phyloP scores from a whole-genome alignment of 30 jellyfish, hydroid and myxozoan genomes.

The Rhopilema esculentum region DNA sequence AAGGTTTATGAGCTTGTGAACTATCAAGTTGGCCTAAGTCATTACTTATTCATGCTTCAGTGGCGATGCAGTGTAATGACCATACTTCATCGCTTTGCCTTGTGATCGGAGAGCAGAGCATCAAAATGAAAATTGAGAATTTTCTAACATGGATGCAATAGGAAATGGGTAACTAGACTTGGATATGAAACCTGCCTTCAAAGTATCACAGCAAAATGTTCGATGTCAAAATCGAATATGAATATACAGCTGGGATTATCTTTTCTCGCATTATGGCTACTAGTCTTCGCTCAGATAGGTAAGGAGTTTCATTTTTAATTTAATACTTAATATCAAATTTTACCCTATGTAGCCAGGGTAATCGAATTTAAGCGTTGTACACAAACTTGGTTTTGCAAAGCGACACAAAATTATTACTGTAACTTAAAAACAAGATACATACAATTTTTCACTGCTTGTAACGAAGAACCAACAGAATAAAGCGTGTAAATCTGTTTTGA shows the following conservation, averaged over 20 bases:
- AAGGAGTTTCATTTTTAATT: no score
- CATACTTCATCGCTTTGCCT: conserved; percentile 26
- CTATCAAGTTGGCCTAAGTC: conserved; percentile 49
- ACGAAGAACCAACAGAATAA: no score
- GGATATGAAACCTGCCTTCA: not conserved
- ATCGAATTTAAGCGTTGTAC: no score
- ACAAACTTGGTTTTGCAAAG: no score
- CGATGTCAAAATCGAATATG: conserved; percentile 42
- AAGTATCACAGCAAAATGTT: conserved; percentile 33
- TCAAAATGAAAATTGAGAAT: not conserved
- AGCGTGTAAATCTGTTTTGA: no score
- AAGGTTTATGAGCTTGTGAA: conserved; percentile 70
- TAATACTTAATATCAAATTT: no score
- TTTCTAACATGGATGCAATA: not conserved
- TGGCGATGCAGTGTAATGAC: not conserved
- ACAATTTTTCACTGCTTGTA: no score
- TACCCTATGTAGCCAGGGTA: no score
- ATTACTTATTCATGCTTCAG: conserved; percentile 37
- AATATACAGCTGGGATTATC: not conserved
- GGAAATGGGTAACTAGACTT: not conserved
- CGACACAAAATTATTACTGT: no score
- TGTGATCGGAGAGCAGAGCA: not conserved
- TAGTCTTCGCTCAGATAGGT: not conserved
- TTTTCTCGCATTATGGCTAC: not conserved
- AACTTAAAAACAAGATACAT: no score